Conservation (phyloP, 2,888 invertebrate species). For the Pterobdella sp. region DNA sequence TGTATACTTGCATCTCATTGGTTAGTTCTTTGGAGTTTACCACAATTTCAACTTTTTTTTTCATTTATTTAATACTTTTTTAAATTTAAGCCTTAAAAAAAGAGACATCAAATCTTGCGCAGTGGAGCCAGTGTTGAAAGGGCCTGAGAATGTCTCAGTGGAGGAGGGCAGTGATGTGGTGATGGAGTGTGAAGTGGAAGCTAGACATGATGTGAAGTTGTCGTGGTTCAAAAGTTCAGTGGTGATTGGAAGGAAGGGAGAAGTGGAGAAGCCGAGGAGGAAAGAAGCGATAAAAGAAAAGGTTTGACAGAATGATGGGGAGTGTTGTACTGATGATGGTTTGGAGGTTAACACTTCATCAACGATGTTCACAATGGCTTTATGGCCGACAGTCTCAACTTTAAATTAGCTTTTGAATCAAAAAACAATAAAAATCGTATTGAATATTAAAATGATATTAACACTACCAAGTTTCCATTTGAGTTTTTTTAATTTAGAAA, state of each 20-base stretch:
- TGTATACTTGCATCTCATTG: constrained; percentile 66
- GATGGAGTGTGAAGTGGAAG: not conserved
- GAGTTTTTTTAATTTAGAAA: no score
- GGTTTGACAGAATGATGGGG: not conserved
- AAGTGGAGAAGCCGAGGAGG: not conserved
- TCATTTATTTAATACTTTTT: not conserved
- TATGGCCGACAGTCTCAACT: not conserved
- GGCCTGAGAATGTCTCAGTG: not conserved
- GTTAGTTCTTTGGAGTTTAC: not conserved
- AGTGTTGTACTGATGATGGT: not conserved
- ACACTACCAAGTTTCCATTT: no score
- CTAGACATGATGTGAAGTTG: not conserved
- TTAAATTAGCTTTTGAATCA: not conserved
- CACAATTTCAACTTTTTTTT: no score
- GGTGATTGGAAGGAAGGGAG: not conserved
- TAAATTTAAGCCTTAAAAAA: not conserved
- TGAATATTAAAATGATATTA: no score
- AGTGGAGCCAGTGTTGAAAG: constrained; percentile 1
- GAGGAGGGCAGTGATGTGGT: not conserved
- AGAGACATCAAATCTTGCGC: not conserved
- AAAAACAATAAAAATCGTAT: not conserved
- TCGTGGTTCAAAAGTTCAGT: not conserved
- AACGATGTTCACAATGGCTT: not conserved
- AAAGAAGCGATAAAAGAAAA: not conserved
- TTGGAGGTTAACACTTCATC: not conserved